phyloP scores from a whole-genome alignment of 1,140 invertebrate genomes.

The Holotrichia oblita region DNA sequence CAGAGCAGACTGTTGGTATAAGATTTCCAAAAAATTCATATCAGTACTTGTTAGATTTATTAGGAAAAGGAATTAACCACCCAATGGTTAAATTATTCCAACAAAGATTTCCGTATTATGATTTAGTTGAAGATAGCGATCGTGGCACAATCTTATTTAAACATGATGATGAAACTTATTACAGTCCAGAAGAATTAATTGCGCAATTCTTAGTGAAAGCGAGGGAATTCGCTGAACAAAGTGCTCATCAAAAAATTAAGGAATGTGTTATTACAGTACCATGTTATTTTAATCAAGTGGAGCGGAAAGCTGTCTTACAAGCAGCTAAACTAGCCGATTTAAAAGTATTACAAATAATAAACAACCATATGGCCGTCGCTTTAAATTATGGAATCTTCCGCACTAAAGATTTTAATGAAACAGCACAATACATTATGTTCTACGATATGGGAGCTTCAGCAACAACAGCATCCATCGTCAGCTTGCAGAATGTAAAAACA shows the following conservation, averaged over 20 bases:
- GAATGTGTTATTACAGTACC: conserved; percentile 97
- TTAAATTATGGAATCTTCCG: conserved; percentile 98
- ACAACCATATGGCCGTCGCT: conserved; percentile 94
- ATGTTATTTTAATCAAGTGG: conserved; percentile 95
- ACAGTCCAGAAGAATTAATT: conserved; percentile 89
- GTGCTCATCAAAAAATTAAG: conserved; percentile 82
- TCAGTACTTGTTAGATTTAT: conserved; percentile 72
- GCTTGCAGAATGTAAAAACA: conserved; percentile 89
- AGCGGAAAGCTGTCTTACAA: conserved; percentile 83
- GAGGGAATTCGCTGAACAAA: conserved; percentile 83
- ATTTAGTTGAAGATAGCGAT: conserved; percentile 80
- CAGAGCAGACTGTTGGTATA: conserved; percentile 84
- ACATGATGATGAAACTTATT: conserved; percentile 82
- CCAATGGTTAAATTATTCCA: conserved; percentile 87
- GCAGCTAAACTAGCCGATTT: conserved; percentile 91
- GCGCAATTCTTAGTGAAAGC: conserved; percentile 91
- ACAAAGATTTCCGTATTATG: conserved; percentile 91
- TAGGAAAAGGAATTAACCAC: conserved; percentile 93
- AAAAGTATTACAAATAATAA: conserved; percentile 95
- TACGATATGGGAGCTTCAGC: conserved; percentile 98
- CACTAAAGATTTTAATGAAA: conserved; percentile 95
- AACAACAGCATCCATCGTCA: conserved; percentile 90
- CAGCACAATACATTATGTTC: conserved; percentile 91
- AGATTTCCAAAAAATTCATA: conserved; percentile 90
- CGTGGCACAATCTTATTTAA: conserved; percentile 86